Base-by-base conservation (phyloP, 2,113 vertebrate genomes). In the Meleagris gallopavo region DNA sequence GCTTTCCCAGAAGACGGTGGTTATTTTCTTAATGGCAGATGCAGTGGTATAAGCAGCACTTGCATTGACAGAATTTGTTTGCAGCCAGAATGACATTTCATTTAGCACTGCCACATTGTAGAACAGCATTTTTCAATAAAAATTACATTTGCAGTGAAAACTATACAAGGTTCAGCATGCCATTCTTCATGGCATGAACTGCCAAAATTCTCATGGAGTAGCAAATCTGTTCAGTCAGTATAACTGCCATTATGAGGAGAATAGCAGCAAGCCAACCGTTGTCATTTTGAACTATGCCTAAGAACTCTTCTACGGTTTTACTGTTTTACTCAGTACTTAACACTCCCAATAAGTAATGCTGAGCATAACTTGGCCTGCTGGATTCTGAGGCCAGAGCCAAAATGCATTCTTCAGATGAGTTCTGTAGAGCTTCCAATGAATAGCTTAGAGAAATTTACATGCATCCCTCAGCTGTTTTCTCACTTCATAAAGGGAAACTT, bases 1-100 rank as follows among this genome's bases (percentile, higher is more conserved):
- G 83, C 77, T 92, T 93, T 95, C 96, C 94, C 93, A 64, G 60
- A 94, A 95, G 93, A 62, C 30, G 1, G 1, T 29, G 13, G 88
- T 80, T 93, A 86, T 64, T 83, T 94, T 83, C 89, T 82, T 89
- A 92, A 95, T 94, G 41, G 41, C 72, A 96, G 86, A 91, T 64
- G 50, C 78, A 55, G 60, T 73, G 29, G 61, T 82, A 69, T 76
- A 90, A 94, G 76, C 91, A 27, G 71, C 89, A 73, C 83, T 97
- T 94, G 87, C 48, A 76, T 94, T 96, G 94, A 86, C 70, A 92
- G 78, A 88, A 86, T 94, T 87, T 97, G 74, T 96, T 86, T 95
- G 81, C 92, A 72, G 82, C 94, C 93, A 86, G 85, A 67, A 86
- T 96, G 86, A 75, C 36, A 29, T 97, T 97, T 97, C 95, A 90